phyloP scores from a whole-genome alignment of 2,113 vertebrate species.

The Paradisaea rubra region DNA sequence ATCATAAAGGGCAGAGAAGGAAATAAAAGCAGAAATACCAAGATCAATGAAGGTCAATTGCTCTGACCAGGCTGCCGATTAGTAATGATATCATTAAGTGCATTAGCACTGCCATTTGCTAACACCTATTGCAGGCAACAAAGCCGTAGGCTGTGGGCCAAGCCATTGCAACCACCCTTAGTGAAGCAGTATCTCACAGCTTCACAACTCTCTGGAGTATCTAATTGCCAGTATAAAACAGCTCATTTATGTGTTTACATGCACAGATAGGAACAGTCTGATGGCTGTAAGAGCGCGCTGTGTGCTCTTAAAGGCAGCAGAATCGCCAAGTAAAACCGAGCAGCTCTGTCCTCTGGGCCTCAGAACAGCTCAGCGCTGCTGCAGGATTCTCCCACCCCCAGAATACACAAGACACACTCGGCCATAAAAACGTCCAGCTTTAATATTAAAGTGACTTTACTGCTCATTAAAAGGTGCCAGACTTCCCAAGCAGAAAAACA shows the following conservation, averaged over 20 bases:
- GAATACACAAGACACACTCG: background rate
- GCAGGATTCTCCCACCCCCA: background rate
- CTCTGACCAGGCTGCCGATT: slow-evolving; percentile 24
- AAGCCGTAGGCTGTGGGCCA: slow-evolving; percentile 59
- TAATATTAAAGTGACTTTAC: slow-evolving; percentile 37
- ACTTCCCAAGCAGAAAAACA: slow-evolving; percentile 10
- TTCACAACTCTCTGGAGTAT: slow-evolving; percentile 58
- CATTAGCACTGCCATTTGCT: slow-evolving; percentile 32
- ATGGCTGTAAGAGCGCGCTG: background rate
- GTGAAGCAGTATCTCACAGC: slow-evolving; percentile 47
- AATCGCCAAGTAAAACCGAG: background rate
- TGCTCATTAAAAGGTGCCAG: slow-evolving; percentile 49
- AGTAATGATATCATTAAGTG: slow-evolving; percentile 17
- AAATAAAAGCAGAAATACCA: slow-evolving; percentile 16
- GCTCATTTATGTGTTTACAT: slow-evolving; percentile 62
- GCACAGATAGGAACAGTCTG: slow-evolving; percentile 21
- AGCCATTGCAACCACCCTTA: slow-evolving; percentile 30
- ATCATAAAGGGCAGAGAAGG: slow-evolving; percentile 12
- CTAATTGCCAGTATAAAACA: slow-evolving; percentile 52
- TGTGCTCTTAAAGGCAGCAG: slow-evolving; percentile 9
- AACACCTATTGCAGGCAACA: slow-evolving; percentile 52
- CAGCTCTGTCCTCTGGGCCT: background rate
- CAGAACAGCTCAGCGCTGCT: background rate
- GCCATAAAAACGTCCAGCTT: slow-evolving; percentile 41
- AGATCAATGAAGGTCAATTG: slow-evolving; percentile 48